phyloP scores from a whole-genome alignment of 23 tunicate genomes.

The Botrylloides violaceus region DNA sequence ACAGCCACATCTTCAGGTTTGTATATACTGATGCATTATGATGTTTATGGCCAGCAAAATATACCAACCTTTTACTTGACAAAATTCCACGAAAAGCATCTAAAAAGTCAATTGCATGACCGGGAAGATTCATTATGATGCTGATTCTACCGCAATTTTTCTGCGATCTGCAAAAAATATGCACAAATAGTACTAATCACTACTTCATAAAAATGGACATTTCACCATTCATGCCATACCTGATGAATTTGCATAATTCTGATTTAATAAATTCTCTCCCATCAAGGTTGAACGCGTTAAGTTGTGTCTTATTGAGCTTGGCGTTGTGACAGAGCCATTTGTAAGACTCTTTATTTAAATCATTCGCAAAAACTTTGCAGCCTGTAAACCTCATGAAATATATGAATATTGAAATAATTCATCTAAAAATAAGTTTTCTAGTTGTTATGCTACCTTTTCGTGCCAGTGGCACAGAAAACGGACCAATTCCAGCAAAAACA shows the following conservation, averaged over 20 bases:
- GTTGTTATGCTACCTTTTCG: conserved; percentile 39
- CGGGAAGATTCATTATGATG: conserved; percentile 51
- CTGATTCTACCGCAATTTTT: too few species aligned
- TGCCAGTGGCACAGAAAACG: conserved; percentile 82
- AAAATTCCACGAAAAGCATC: conserved; percentile 36
- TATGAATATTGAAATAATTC: not conserved
- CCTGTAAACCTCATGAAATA: conserved; percentile 25
- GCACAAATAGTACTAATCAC: not conserved
- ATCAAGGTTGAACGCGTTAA: conserved; percentile 38
- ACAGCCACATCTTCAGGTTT: too few species aligned
- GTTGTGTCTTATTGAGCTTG: conserved; percentile 33
- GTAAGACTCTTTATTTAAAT: conserved; percentile 55
- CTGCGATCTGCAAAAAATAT: too few species aligned
- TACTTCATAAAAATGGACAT: too few species aligned
- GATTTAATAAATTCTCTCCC: conserved; percentile 38
- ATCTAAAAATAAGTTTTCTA: too few species aligned
- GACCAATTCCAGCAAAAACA: conserved; percentile 82
- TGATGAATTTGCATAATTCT: not conserved
- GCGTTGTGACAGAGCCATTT: conserved; percentile 36
- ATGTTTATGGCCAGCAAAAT: too few species aligned
- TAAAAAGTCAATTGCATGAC: conserved; percentile 36
- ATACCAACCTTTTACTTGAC: not conserved
- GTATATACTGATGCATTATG: too few species aligned
- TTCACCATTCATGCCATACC: not conserved
- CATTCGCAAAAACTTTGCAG: conserved; percentile 70